Evolutionary conservation across 1,140 invertebrate species (phyloP).

Genomic region (Coelopa frigida): DNA sequence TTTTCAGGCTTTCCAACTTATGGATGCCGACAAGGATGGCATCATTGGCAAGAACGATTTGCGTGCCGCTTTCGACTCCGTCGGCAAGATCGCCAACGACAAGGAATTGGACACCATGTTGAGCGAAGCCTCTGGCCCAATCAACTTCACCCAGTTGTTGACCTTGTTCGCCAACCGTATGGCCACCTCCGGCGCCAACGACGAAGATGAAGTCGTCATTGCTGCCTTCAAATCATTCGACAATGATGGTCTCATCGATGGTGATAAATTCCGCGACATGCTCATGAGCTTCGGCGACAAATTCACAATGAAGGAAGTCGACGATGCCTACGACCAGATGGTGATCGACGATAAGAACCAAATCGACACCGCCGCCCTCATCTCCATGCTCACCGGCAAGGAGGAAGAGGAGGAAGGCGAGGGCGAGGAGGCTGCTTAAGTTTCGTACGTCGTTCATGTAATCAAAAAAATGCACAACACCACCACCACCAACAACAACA

Average conservation of each 20-base stretch:
- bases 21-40: constrained; percentile 98
- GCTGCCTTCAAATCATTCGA: constrained; percentile 95
- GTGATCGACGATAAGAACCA: constrained; percentile 87
- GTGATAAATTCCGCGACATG: constrained; percentile 85
- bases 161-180: constrained; percentile 87
- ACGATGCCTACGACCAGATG: constrained; percentile 92
- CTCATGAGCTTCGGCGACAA: constrained; percentile 96
- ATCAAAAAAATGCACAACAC: constrained; percentile 2
- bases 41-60: constrained; percentile 95
- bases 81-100: constrained; percentile 83
- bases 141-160: constrained; percentile 92
- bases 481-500: constrained; percentile 26
- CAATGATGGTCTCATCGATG: constrained; percentile 78
- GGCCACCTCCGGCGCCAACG: constrained; percentile 67
- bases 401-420: constrained; percentile 71
- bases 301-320: constrained; percentile 85
- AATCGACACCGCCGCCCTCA: constrained; percentile 85
- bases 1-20: constrained; percentile 86
- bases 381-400: constrained; percentile 77
- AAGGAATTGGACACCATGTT: constrained; percentile 90
- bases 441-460: constrained; percentile 11
- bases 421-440: constrained; percentile 53
- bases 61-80: constrained; percentile 88
- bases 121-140: constrained; percentile 79
- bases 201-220: constrained; percentile 91